Conservation (phyloP, 2,888 invertebrate species). For the Watsonalla binaria region DNA sequence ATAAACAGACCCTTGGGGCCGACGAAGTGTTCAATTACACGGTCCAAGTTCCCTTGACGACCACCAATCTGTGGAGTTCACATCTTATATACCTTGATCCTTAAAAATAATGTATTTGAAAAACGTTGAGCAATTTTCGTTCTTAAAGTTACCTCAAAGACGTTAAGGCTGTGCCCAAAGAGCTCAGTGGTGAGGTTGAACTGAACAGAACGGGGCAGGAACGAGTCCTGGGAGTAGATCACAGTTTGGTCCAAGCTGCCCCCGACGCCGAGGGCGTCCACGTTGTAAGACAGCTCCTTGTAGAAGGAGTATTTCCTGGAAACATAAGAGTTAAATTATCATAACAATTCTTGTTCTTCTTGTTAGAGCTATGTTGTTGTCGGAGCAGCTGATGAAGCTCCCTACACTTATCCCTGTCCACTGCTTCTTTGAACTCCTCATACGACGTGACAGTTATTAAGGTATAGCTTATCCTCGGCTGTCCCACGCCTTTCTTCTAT, state of each 20-base stretch:
- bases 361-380: too few species aligned
- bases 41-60: conserved; percentile 88
- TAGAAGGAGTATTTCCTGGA: conserved; percentile 87
- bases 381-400: too few species aligned
- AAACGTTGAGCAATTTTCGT: too few species aligned
- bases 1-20: conserved; percentile 84
- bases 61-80: conserved; percentile 73
- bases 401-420: too few species aligned
- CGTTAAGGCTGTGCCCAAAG: conserved; percentile 87
- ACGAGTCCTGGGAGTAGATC: conserved; percentile 91
- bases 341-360: too few species aligned
- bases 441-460: too few species aligned
- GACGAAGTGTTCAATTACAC: conserved; percentile 84
- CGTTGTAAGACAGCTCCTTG: conserved; percentile 84
- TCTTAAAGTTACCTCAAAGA: conserved; percentile 80
- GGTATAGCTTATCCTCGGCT: too few species aligned
- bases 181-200: conserved; percentile 87
- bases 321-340: background rate
- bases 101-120: too few species aligned
- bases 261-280: conserved; percentile 84
- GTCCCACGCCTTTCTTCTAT: too few species aligned
- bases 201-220: conserved; percentile 84
- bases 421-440: too few species aligned
- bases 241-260: conserved; percentile 84
- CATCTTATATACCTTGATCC: background rate